phyloP scores from a whole-genome alignment of 2,888 invertebrate species.

The Girardia tigrina region DNA sequence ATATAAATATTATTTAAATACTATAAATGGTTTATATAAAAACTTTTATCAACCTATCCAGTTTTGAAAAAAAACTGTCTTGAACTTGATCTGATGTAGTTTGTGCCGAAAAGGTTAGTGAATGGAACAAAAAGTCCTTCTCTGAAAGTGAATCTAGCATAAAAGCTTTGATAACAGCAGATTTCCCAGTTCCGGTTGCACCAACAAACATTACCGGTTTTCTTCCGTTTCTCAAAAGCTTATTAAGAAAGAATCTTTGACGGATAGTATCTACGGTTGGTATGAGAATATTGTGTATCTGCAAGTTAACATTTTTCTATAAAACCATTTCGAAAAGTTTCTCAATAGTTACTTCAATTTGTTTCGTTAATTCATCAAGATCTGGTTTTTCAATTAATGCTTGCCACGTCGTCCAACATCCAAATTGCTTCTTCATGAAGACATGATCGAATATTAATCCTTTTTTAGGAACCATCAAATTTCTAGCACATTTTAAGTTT shows the following conservation, averaged over 20 bases:
- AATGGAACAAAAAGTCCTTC: constrained; percentile 46
- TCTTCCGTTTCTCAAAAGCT: constrained; percentile 46
- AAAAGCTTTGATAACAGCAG: constrained; percentile 47
- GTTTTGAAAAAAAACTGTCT: constrained; percentile 49
- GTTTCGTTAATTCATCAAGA: constrained; percentile 44
- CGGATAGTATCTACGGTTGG: constrained; percentile 45
- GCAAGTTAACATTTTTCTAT: not conserved
- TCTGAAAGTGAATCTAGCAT: constrained; percentile 42
- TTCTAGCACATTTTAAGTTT: constrained; percentile 44
- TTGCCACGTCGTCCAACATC: constrained; percentile 45
- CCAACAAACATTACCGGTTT: constrained; percentile 47
- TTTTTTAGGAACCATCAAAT: constrained; percentile 46
- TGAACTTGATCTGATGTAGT: constrained; percentile 49
- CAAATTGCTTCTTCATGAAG: constrained; percentile 42
- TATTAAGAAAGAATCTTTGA: constrained; percentile 45
- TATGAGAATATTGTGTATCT: constrained; percentile 49
- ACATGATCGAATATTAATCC: constrained; percentile 47
- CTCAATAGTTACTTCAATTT: constrained; percentile 36
- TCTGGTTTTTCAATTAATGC: constrained; percentile 42
- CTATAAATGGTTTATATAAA: no score
- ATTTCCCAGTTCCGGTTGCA: constrained; percentile 49
- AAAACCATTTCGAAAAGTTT: not conserved
- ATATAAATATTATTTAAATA: no score
- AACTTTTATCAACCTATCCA: constrained; percentile 48
- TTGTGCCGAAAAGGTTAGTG: constrained; percentile 49